Percentiles rank a stretch among this genome's conserved stretches.
Conservation (phyloP, 2,888 invertebrate genomes). For the Trichacis sp. region DNA sequence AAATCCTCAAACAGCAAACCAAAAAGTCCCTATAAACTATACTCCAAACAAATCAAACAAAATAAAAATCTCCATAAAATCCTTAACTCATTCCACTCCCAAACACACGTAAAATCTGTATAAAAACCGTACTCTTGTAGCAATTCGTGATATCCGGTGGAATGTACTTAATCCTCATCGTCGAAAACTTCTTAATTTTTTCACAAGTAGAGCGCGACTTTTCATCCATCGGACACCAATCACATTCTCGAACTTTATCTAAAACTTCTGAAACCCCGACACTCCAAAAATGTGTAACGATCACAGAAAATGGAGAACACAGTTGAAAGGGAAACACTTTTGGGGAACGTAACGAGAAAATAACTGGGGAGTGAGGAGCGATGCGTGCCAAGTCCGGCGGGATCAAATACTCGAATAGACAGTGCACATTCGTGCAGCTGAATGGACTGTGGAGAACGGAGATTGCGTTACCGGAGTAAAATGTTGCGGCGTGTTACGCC, state of each 20-base stretch:
- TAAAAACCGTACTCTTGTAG: slow-evolving; percentile 54
- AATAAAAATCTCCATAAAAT: no score
- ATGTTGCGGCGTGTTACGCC: slow-evolving; percentile 57
- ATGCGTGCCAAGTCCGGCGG: slow-evolving; percentile 43
- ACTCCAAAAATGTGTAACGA: slow-evolving; percentile 14
- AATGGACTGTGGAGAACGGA: slow-evolving; percentile 57
- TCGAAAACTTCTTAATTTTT: slow-evolving; percentile 34
- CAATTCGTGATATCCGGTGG: slow-evolving; percentile 54
- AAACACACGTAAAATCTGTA: no score
- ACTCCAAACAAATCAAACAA: no score
- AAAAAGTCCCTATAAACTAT: no score
- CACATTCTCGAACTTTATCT: no score
- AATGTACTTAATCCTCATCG: slow-evolving; percentile 62
- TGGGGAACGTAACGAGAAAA: slow-evolving; percentile 28
- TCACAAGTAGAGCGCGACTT: slow-evolving; percentile 28
- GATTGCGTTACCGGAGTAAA: slow-evolving; percentile 58
- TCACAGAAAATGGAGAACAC: slow-evolving; percentile 2
- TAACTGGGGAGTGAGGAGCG: slow-evolving; percentile 12
- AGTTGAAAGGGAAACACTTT: slow-evolving; percentile 13
- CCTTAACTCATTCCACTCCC: no score
- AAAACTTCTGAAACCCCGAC: no score
- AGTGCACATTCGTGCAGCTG: slow-evolving; percentile 53
- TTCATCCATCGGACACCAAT: background rate
- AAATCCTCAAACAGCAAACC: no score
- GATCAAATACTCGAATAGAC: slow-evolving; percentile 52